These are phyloP conservation scores for Emmelina monodactyla DNA, from an alignment of 2,888 invertebrate species.

Conservation along the genomic window DNA sequence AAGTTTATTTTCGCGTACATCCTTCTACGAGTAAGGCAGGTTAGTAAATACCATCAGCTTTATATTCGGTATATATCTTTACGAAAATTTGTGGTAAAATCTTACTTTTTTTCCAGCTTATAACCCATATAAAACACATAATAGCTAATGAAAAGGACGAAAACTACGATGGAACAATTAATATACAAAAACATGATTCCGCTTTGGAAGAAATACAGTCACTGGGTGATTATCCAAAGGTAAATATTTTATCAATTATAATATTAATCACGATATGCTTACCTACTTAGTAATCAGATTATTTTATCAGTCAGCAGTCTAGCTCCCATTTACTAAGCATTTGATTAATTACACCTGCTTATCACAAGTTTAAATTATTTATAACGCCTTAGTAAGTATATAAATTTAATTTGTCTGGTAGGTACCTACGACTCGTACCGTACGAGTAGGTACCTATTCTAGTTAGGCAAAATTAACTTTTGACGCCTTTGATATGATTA, in stretches of 20 bases:
- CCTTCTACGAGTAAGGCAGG: constrained; percentile 49
- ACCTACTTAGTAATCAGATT: too few species aligned
- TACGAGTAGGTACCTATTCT: too few species aligned
- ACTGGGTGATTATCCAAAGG: constrained; percentile 47
- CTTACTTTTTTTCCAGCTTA: constrained; percentile 1
- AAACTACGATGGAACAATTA: constrained; percentile 36
- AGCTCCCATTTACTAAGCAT: too few species aligned
- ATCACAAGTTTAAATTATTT: background rate
- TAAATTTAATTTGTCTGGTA: constrained; percentile 41
- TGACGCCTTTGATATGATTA: too few species aligned
- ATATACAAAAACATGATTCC: constrained; percentile 34
- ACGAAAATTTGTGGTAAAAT: background rate
- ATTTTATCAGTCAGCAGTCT: too few species aligned
- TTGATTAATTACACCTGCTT: too few species aligned
- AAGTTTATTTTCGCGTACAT: constrained; percentile 58
- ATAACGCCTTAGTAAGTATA: too few species aligned
- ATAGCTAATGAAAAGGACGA: constrained; percentile 33
- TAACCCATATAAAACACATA: constrained; percentile 22
- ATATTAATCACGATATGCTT: too few species aligned
- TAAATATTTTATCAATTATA: background rate
- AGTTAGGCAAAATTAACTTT: too few species aligned
- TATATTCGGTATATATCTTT: background rate
- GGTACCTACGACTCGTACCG: constrained; percentile 11
- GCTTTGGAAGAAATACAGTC: constrained; percentile 65
- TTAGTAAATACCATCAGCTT: too few species aligned